Percentiles rank a stretch among this genome's conserved stretches.
Conservation (phyloP, 2,113 vertebrate species). For the Calyptomena viridis region DNA sequence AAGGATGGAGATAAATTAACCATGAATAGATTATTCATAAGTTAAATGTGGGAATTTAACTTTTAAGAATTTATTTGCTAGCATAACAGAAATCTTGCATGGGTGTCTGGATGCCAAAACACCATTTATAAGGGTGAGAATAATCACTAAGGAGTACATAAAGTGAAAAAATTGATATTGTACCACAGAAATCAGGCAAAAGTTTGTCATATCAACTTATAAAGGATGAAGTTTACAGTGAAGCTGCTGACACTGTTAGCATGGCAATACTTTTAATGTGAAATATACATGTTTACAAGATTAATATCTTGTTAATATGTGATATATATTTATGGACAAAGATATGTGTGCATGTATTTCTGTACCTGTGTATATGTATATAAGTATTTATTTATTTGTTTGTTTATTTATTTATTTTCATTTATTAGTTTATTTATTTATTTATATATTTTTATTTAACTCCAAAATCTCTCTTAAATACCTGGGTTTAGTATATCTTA, state of each 20-base stretch:
- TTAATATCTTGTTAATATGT: not conserved
- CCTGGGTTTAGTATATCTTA: too few relatives aligned
- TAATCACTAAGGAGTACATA: not conserved
- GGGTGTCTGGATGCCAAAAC: not conserved
- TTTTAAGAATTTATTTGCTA: not conserved
- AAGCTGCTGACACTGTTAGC: not conserved
- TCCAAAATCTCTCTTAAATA: too few relatives aligned
- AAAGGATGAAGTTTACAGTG: not conserved
- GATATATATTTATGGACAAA: not conserved
- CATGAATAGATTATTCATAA: not conserved
- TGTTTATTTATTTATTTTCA: too few relatives aligned
- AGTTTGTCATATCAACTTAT: not conserved
- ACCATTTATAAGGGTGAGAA: not conserved
- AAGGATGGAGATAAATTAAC: not conserved
- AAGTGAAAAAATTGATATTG: not conserved
- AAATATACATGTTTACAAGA: not conserved
- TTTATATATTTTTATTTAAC: too few relatives aligned
- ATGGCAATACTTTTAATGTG: not conserved
- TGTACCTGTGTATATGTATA: not conserved
- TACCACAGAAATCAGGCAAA: not conserved
- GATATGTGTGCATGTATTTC: not conserved
- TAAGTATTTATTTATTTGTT: not conserved
- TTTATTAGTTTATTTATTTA: too few relatives aligned
- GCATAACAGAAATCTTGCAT: not conserved
- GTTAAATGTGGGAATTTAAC: not conserved